Base-by-base conservation (phyloP, 2,113 vertebrate species). In the Trogon melanurus region DNA sequence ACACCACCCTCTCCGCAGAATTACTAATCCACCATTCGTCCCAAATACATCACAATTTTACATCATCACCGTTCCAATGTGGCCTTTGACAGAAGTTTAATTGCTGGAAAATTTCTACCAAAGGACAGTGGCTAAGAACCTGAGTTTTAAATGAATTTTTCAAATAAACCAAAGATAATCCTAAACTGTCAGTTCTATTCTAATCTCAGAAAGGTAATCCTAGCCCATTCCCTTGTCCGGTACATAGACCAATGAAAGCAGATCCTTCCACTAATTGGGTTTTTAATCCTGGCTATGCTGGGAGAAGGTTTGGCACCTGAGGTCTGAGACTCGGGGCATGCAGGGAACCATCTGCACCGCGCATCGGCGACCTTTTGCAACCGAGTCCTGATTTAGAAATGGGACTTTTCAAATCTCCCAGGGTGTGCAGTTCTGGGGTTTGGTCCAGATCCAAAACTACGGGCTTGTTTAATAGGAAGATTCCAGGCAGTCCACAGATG, bases 401-500 rank as follows among this genome's bases (percentile, higher is more conserved):
- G 57, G 76, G 38, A 83, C 61, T 93, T 88, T 86, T 44, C n/a
- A 45, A 67, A 56, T 21, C 41, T 95, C 93, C 83, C 75, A 78
- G 64, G 2, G 2, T 79, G 57, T 79, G 73, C 83, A 93, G 88
- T 79, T 85, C 80, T 84, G 82, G 71, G 51, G 29, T 56, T 93
- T 95, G 94, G 93, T 89, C 45, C 60, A 23, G 47, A 81, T 90
- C 96, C 94, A 94, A 73, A 70, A 66, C 62, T 47, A 34, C 8
- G 17, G 73, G 34, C 56, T 84, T 45, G 70, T 93, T 91, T 76
- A 92, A 92, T 44, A 79, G 73, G 92, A 80, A 66, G 69, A 92
- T 93, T 90, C 91, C 86, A 89, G 88, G 73, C 79, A 87, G 62
- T 72, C 79, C 30, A 75, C 51, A 93, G 86, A 78, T 96, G 95